Evolutionary conservation across 2,113 vertebrate species (phyloP).

Genomic region (Copsychus sechellarum): DNA sequence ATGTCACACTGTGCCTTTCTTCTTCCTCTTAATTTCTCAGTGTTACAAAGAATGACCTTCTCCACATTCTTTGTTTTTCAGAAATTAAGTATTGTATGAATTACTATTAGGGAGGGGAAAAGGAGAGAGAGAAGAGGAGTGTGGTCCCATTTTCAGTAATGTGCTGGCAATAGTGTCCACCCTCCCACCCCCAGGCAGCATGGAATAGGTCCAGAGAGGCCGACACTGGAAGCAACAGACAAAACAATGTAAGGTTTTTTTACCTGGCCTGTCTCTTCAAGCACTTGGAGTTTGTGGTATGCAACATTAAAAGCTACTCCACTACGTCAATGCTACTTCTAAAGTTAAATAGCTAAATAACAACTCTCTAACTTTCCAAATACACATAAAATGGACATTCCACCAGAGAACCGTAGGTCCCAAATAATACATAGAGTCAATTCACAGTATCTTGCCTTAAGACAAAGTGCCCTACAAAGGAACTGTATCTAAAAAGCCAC

Average conservation of each 20-base stretch:
- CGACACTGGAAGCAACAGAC: background rate
- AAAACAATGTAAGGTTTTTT: background rate
- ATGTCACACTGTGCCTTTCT: background rate
- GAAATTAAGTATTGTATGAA: background rate
- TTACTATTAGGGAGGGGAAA: background rate
- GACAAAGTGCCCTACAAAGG: constrained; percentile 36
- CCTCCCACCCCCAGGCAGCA: background rate
- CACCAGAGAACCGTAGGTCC: constrained; percentile 7
- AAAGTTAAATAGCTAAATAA: constrained; percentile 18
- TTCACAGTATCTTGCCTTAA: constrained; percentile 58
- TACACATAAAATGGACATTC: background rate
- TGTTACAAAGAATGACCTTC: background rate
- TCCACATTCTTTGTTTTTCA: background rate
- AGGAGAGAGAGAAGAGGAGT: background rate
- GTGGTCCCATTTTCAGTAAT: background rate
- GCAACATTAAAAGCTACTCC: background rate
- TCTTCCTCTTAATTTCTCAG: background rate
- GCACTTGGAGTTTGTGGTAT: background rate
- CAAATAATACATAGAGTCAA: background rate
- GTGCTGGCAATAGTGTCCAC: background rate
- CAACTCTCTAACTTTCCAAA: constrained; percentile 22
- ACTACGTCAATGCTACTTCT: background rate
- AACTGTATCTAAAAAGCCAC: constrained; percentile 2
- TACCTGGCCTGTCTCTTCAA: background rate
- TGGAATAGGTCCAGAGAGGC: background rate